These are phyloP conservation scores for Norana najaformis DNA, from an alignment of 2,888 invertebrate species.

Conservation along the genomic window DNA sequence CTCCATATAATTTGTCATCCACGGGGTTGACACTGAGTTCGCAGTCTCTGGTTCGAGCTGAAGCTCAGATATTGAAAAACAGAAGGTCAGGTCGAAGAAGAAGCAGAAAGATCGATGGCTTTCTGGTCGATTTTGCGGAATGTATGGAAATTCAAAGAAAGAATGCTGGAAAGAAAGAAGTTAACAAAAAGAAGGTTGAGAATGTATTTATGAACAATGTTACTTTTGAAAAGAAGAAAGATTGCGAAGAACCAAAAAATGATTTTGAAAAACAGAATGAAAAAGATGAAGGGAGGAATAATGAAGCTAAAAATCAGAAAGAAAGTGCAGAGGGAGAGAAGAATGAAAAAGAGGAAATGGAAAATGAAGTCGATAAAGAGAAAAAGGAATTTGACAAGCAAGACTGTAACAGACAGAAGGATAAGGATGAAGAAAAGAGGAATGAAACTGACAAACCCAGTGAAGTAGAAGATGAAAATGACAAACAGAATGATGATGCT, in stretches of 20 bases:
- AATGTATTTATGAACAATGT: background rate
- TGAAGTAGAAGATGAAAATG: background rate
- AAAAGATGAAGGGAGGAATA: background rate
- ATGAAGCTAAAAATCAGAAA: background rate
- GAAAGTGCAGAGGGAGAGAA: background rate
- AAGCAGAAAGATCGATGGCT: too few species aligned
- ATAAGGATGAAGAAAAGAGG: background rate
- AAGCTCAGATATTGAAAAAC: background rate
- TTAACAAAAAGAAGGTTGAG: background rate
- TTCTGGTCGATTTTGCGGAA: background rate
- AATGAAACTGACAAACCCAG: background rate
- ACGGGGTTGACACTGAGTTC: background rate
- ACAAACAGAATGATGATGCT: background rate
- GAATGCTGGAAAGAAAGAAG: background rate
- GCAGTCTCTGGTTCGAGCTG: background rate
- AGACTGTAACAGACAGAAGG: background rate
- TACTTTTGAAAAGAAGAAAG: background rate
- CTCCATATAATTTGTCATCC: background rate
- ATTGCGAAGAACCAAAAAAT: too few species aligned
- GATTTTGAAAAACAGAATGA: too few species aligned
- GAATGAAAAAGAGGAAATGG: background rate
- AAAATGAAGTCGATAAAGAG: background rate
- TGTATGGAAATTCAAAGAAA: background rate
- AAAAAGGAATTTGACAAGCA: background rate
- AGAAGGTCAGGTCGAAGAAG: background rate